These are phyloP conservation scores for Pluvialis apricaria DNA, from an alignment of 2,113 vertebrate species.

Conservation along the genomic window DNA sequence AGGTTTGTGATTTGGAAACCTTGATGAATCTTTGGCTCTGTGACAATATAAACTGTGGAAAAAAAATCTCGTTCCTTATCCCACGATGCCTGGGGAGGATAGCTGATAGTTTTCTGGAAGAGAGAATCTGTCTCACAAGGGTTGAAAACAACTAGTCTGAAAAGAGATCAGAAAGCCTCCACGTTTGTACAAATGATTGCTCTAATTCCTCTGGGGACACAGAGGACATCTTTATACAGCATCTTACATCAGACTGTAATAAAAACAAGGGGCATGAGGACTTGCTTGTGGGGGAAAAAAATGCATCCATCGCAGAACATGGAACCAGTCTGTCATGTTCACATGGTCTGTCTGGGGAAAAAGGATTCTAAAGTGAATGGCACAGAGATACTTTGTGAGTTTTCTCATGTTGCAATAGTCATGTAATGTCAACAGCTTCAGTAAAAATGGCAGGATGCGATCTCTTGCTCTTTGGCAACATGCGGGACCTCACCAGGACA, in stretches of 20 bases:
- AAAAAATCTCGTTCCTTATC: background rate
- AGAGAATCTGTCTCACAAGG: background rate
- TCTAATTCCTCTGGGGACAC: background rate
- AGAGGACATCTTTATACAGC: background rate
- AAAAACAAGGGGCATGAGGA: background rate
- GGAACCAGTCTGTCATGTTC: background rate
- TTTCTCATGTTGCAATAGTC: background rate
- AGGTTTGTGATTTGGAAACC: background rate
- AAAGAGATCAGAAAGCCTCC: background rate
- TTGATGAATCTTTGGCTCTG: background rate
- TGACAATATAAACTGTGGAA: background rate
- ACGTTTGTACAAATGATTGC: background rate
- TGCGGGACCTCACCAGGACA: background rate
- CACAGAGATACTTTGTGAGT: background rate
- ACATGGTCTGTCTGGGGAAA: background rate
- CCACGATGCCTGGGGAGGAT: background rate
- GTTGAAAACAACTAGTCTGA: background rate
- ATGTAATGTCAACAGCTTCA: background rate
- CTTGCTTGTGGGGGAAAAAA: background rate
- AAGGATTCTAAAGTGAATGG: background rate
- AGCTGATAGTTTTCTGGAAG: background rate
- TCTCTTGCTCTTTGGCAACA: background rate
- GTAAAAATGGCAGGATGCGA: background rate
- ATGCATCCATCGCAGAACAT: background rate
- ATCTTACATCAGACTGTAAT: background rate